These are phyloP conservation scores for Rhabdornis inornatus DNA, from an alignment of 2,113 vertebrate species.

Conservation along the genomic window DNA sequence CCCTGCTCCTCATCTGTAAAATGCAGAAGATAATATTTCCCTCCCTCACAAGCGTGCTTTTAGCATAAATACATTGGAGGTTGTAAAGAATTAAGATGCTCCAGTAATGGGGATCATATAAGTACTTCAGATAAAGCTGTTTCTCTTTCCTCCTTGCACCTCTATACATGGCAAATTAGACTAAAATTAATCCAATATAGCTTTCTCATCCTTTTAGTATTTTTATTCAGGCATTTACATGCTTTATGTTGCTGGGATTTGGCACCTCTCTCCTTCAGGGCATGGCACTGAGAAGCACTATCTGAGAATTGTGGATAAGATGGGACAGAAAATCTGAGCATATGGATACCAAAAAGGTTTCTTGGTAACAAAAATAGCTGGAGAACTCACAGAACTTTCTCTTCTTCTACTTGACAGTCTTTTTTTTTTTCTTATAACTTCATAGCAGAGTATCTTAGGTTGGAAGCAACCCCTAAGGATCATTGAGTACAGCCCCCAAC, in stretches of 20 bases:
- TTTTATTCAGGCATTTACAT: slow-evolving; percentile 45
- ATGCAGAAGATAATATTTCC: neutral
- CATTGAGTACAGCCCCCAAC: neutral
- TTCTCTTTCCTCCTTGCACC: neutral
- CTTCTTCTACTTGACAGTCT: slow-evolving; percentile 13
- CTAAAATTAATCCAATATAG: slow-evolving; percentile 39
- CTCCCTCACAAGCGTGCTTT: neutral
- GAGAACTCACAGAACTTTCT: neutral
- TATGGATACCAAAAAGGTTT: slow-evolving; percentile 17
- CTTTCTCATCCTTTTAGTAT: neutral
- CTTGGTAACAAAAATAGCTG: neutral
- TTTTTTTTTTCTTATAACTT: slow-evolving; percentile 39
- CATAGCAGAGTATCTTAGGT: neutral
- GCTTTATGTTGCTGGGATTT: slow-evolving; percentile 44
- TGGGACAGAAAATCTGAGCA: slow-evolving; percentile 24
- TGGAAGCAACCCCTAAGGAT: neutral
- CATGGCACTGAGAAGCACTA: neutral
- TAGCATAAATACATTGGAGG: neutral
- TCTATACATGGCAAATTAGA: slow-evolving; percentile 8
- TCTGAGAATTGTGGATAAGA: slow-evolving; percentile 43
- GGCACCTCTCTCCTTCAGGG: slow-evolving; percentile 26
- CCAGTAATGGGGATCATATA: neutral
- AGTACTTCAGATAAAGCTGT: neutral
- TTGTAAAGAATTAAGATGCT: slow-evolving; percentile 24
- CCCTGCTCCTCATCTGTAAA: neutral